Base-by-base conservation (phyloP, 1,140 invertebrate genomes). In the Drosophila pruinosa region DNA sequence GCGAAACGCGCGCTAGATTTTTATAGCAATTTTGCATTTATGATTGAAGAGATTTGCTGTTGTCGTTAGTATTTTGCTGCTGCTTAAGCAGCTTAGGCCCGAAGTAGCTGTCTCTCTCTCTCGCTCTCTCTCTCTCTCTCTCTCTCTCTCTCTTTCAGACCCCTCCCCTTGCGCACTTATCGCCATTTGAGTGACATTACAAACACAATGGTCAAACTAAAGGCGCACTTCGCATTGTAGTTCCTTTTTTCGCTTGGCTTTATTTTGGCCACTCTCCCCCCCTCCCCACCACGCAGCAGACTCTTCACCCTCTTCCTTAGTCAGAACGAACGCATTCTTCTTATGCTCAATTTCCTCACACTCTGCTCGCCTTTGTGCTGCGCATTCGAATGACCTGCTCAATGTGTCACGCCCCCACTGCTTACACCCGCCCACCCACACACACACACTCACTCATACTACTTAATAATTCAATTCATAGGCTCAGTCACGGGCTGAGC, bases 401-500 rank as follows among this genome's bases (percentile, higher is more conserved):
- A 76, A 57, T 53, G 61, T 63, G 53, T 31, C 12, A 62, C 62
- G 70, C 71, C 59, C 64, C 53, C 64, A 48, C 52, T 12, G 4
- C 19, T 5, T 14, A 36, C 22, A 41, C 47, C 57, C 39, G 63
- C 71, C 24, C 43, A 47, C 22, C 2, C 43, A 15, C 10, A 52
- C 14, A 50, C 8, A 24, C 6, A 61, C 31, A 36, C 53, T 14
- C 21, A 48, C 24, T 41, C 39, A 63, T 39, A 67, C 72, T 86
- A 72, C 81, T 85, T 85, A 85, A 85, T 85, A 85, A 85, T 85
- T 85, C 81, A 85, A 85, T 85, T 85, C 81, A 86, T 85, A 85
- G 81, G 80, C 80, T 24, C 81, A 78, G 81, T 76, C 81, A 86
- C 77, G 78, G 52, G 45, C 68, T 57, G 68, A 64, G 61, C 68